Conservation (phyloP, 2,797 vertebrate genomes). For the Enteromius fasciolatus region DNA sequence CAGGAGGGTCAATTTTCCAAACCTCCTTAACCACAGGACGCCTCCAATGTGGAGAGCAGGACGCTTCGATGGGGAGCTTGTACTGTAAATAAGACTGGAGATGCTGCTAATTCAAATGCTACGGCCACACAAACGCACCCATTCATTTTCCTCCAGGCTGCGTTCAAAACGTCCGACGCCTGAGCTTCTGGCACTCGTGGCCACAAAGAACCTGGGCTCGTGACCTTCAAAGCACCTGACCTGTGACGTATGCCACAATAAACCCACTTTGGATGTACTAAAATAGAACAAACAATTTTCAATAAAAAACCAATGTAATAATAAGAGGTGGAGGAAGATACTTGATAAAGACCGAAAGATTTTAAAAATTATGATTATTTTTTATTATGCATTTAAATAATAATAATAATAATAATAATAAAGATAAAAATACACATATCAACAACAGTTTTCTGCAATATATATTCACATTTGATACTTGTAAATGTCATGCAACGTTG, state of each 20-base stretch:
- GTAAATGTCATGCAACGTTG: too few species aligned
- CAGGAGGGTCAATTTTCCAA: slow-evolving; percentile 69
- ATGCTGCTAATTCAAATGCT: slow-evolving; percentile 45
- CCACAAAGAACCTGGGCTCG: slow-evolving; percentile 25
- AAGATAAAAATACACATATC: neutral
- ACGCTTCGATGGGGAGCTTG: slow-evolving; percentile 33
- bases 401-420: neutral
- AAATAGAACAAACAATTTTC: neutral
- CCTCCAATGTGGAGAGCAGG: slow-evolving; percentile 60
- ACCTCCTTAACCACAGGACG: slow-evolving; percentile 67
- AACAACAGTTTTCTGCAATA: neutral
- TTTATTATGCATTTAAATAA: neutral
- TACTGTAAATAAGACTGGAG: slow-evolving; percentile 47
- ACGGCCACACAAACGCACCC: slow-evolving; percentile 36
- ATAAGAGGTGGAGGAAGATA: neutral
- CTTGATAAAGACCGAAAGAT: neutral
- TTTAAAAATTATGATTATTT: neutral
- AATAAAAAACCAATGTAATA: neutral
- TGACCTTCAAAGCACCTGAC: neutral
- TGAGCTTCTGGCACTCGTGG: slow-evolving; percentile 26
- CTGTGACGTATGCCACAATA: neutral
- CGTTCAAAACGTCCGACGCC: slow-evolving; percentile 35
- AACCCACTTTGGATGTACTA: neutral
- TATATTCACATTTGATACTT: too few species aligned
- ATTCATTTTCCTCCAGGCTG: slow-evolving; percentile 55